Conservation (phyloP, 2,113 vertebrate genomes). For the Otus sunia region DNA sequence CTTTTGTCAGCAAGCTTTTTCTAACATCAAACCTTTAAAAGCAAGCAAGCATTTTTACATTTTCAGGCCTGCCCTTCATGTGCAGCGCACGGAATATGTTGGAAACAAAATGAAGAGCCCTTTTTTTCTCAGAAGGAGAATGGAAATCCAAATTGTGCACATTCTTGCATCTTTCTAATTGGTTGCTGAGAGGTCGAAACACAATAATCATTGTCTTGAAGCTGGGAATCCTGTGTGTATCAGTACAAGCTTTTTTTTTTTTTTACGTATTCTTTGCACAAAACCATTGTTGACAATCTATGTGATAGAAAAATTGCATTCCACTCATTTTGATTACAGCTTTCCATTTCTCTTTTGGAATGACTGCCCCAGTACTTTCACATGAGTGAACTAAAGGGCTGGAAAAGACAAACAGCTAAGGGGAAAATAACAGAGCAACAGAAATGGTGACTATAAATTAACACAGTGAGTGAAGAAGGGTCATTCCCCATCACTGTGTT, state of each 20-base stretch:
- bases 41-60: not conserved
- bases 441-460: not conserved
- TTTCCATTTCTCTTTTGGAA: slow-evolving; percentile 21
- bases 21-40: not conserved
- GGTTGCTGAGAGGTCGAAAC: not conserved
- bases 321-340: slow-evolving; percentile 28
- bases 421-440: slow-evolving; percentile 23
- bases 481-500: not conserved
- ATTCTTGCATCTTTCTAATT: not conserved
- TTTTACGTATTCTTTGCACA: not conserved
- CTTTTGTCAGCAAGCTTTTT: not conserved
- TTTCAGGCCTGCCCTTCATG: not conserved
- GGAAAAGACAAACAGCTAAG: slow-evolving; percentile 7
- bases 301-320: slow-evolving; percentile 23
- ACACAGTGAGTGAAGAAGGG: not conserved
- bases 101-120: not conserved
- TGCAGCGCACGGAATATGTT: not conserved
- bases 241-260: not conserved
- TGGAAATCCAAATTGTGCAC: not conserved
- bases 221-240: not conserved
- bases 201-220: not conserved
- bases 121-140: not conserved
- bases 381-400: not conserved
- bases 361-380: not conserved
- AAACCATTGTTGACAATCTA: not conserved